These are phyloP conservation scores for Dermatophagoides farinae DNA, from an alignment of 1,140 invertebrate species.

Conservation along the genomic window DNA sequence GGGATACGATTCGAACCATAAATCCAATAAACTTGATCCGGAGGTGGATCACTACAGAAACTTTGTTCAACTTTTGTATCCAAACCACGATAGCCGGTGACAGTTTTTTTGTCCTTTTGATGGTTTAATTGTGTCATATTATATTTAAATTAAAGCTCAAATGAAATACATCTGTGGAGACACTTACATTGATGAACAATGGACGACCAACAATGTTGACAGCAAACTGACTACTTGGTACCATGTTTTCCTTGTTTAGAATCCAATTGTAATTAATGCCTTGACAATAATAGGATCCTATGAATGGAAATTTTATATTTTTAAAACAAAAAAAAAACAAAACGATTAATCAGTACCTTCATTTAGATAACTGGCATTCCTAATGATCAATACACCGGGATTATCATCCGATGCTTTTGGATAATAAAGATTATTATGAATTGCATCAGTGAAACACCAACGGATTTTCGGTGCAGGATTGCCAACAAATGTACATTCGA, in stretches of 20 bases:
- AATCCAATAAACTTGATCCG: background rate
- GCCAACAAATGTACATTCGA: background rate
- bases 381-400: background rate
- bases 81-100: background rate
- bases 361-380: background rate
- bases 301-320: background rate
- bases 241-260: background rate
- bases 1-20: background rate
- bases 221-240: background rate
- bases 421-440: background rate
- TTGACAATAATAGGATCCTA: slow-evolving; percentile 1
- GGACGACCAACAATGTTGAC: background rate
- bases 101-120: background rate
- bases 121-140: background rate
- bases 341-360: background rate
- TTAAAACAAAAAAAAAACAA: background rate
- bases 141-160: too few species aligned
- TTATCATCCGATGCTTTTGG: background rate
- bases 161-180: too few species aligned
- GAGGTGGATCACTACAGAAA: slow-evolving; percentile 2
- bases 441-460: background rate
- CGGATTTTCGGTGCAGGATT: background rate
- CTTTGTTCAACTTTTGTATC: background rate
- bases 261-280: background rate
- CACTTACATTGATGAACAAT: too few species aligned